Conservation (phyloP, 2,113 vertebrate genomes). For the Zapus hudsonius region DNA sequence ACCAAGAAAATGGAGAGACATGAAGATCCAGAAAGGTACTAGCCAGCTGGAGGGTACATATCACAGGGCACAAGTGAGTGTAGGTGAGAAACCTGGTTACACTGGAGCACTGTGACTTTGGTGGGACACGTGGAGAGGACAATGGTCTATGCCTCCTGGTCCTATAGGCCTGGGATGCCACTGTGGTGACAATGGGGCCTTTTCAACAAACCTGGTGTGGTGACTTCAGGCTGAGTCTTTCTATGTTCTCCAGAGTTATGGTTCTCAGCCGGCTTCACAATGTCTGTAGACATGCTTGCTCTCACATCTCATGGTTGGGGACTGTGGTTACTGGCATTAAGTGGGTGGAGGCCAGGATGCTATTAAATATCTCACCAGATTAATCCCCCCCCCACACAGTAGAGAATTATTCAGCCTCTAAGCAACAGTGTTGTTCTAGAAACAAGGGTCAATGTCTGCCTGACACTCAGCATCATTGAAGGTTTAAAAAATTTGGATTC, state of each 20-base stretch:
- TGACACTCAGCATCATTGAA: neutral
- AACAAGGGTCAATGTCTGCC: neutral
- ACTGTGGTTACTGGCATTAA: neutral
- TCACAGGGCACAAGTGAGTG: rapidly evolving
- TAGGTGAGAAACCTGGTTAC: neutral
- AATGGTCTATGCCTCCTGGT: neutral
- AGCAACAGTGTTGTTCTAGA: neutral
- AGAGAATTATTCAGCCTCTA: neutral
- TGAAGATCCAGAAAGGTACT: neutral
- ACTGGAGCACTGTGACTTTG: neutral
- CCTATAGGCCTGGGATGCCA: neutral
- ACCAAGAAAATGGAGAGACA: neutral
- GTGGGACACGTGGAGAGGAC: too few relatives aligned
- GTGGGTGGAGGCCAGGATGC: neutral
- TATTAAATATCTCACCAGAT: neutral
- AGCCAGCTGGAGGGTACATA: neutral
- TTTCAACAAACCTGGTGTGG: neutral
- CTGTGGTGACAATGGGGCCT: neutral
- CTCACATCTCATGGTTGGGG: neutral
- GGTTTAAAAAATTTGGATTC: neutral
- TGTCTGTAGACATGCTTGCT: neutral
- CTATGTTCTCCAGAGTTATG: neutral
- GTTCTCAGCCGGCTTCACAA: neutral
- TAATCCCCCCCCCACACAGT: neutral
- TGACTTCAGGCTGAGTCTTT: neutral